Base-by-base conservation (phyloP, 2,888 invertebrate species). In the Plagodis dolabraria region DNA sequence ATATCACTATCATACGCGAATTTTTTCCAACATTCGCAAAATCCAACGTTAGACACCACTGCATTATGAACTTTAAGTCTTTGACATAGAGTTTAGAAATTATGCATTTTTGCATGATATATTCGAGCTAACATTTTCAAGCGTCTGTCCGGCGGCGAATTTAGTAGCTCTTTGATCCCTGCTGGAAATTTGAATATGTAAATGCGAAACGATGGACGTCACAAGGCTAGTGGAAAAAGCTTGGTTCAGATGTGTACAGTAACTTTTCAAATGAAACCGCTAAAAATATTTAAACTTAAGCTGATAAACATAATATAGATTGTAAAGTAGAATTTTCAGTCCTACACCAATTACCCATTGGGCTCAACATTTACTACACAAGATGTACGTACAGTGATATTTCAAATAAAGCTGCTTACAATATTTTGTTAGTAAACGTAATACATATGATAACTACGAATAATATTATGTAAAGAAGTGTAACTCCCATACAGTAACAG, bases 141-240 rank as follows among this genome's bases (percentile, higher is more conserved):
- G 66, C 68, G 68, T 72, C 69, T 73, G 69, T 61, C 62, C 60
- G 50, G 68, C 61, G 8, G 60, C 55, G 49, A 61, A 66, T 78
- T 74, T 74, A 68, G 69, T 74, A 69, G 67, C 75, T 80, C 83
- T 83, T 83, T 84, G 85, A 85, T 84, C 82, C 71, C 70, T 62
- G 64, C 47, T 56, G 49, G 65, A 72, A 77, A 80, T 84, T 83
- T 84, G 83, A 85, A 85, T 85, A 85, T 85, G 83, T 72, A 83
- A 83, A 85, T 84, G 70, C 63, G 61, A 51, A 57, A 61, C 65
- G 69, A 63, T 60, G 59, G 53, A 53, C 67, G 49, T 51, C 48
- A 61, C 59, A 47, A 52, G 65, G 66, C 56, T 43, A 42, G 12
- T 22, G 9, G 47, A 8, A 44, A 9, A 9, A 12, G 40, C 43